Evolutionary conservation across 1,140 invertebrate genomes (phyloP).

Genomic region (Scylla paramamosain): DNA sequence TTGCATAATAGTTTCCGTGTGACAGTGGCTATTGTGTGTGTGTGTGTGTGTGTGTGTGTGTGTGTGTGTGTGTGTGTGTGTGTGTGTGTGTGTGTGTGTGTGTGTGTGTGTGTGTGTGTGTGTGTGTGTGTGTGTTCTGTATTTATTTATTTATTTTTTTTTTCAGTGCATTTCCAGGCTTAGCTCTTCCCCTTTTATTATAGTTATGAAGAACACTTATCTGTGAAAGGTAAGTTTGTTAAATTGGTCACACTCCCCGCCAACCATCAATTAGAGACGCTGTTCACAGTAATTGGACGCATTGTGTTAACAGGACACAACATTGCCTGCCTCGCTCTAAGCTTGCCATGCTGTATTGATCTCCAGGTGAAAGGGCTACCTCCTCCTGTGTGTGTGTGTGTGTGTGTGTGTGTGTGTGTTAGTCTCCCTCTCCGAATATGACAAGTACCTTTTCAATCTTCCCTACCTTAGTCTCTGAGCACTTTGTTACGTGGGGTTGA

Average conservation of each 20-base stretch:
- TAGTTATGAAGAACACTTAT: conserved; percentile 38
- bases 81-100: conserved; percentile 12
- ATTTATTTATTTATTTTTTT: neutral
- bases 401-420: neutral
- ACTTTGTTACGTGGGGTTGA: too few species aligned
- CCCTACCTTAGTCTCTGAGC: too few species aligned
- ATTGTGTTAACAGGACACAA: conserved; percentile 62
- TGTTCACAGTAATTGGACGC: conserved; percentile 66
- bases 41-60: conserved; percentile 20
- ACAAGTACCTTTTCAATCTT: too few species aligned
- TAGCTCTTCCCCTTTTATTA: neutral
- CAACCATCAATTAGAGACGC: conserved; percentile 62
- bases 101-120: conserved; percentile 42
- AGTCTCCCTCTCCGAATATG: too few species aligned
- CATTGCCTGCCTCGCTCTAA: conserved; percentile 28
- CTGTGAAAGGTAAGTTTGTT: conserved; percentile 10
- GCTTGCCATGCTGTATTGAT: neutral
- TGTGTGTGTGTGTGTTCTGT: conserved; percentile 41
- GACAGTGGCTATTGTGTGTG: neutral
- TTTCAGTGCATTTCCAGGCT: neutral
- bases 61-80: neutral
- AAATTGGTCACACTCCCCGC: neutral
- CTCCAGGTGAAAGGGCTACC: conserved; percentile 28
- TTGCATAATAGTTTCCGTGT: neutral
- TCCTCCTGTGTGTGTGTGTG: neutral